Conservation (phyloP, 2,797 vertebrate species). For the Schizopygopsis malacanthus region DNA sequence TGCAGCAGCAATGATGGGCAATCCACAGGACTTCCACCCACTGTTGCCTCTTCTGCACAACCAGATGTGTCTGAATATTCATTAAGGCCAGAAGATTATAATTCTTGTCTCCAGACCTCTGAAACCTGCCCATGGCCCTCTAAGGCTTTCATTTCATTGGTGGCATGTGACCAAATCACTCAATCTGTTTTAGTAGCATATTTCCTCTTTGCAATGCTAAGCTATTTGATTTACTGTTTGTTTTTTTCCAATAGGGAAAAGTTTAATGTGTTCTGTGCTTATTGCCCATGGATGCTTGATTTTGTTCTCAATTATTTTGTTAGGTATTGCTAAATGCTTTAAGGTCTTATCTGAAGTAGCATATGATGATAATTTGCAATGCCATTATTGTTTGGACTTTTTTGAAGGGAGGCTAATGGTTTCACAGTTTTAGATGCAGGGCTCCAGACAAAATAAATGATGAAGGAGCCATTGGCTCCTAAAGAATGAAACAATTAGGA, state of each 20-base stretch:
- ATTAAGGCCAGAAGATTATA: constrained; percentile 69
- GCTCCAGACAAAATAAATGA: neutral
- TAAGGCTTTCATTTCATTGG: constrained; percentile 49
- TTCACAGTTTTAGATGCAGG: neutral
- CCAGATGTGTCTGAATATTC: constrained; percentile 73
- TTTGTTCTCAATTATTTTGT: neutral
- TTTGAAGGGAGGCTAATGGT: neutral
- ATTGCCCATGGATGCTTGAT: neutral
- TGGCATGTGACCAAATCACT: neutral
- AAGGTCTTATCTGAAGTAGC: neutral
- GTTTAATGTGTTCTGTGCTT: neutral
- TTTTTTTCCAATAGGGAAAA: neutral
- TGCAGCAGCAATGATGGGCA: constrained; percentile 58
- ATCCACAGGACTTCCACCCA: constrained; percentile 62
- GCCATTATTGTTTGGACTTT: neutral
- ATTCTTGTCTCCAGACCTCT: constrained; percentile 65
- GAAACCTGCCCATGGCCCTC: constrained; percentile 63
- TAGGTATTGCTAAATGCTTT: neutral
- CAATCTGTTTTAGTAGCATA: neutral
- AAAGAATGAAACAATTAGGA: neutral
- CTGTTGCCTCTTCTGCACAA: constrained; percentile 71
- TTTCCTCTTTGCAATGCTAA: constrained; percentile 8
- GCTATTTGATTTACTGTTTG: neutral
- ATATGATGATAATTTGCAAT: neutral
- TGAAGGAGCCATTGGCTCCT: neutral